phyloP scores from a whole-genome alignment of 2,888 invertebrate genomes.

The Andricus quercusramuli region DNA sequence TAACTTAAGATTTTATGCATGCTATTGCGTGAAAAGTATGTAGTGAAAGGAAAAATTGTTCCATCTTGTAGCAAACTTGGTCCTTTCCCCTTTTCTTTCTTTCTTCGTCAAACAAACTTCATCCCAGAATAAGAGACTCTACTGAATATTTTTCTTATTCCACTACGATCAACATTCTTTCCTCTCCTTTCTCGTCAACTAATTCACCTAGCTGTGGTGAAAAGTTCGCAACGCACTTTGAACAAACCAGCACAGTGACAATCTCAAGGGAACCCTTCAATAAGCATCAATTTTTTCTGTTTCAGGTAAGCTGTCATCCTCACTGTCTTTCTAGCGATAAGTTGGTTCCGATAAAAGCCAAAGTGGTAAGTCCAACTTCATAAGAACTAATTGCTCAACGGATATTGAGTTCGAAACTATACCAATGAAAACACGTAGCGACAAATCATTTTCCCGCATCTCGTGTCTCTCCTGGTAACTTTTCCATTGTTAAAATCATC shows the following conservation, averaged over 20 bases:
- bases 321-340: slow-evolving; percentile 53
- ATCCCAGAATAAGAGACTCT: slow-evolving; percentile 49
- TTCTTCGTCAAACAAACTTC: slow-evolving; percentile 56
- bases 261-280: slow-evolving; percentile 59
- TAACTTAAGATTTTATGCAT: slow-evolving; percentile 71
- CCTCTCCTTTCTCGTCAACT: slow-evolving; percentile 56
- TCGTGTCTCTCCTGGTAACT: slow-evolving; percentile 15
- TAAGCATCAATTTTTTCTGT: slow-evolving; percentile 63
- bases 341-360: slow-evolving; percentile 48
- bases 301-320: slow-evolving; percentile 59
- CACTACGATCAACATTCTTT: slow-evolving; percentile 45
- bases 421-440: slow-evolving; percentile 20
- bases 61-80: slow-evolving; percentile 64
- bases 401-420: slow-evolving; percentile 47
- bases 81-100: slow-evolving; percentile 43
- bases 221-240: slow-evolving; percentile 62
- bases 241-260: slow-evolving; percentile 50
- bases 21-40: slow-evolving; percentile 66
- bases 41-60: slow-evolving; percentile 66
- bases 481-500: slow-evolving; percentile 19
- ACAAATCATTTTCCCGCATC: slow-evolving; percentile 29
- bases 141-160: slow-evolving; percentile 59
- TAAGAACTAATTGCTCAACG: slow-evolving; percentile 49
- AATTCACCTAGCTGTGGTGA: slow-evolving; percentile 58
- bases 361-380: slow-evolving; percentile 55